Base-by-base conservation (phyloP, 2,113 vertebrate genomes). In the Micromys minutus region DNA sequence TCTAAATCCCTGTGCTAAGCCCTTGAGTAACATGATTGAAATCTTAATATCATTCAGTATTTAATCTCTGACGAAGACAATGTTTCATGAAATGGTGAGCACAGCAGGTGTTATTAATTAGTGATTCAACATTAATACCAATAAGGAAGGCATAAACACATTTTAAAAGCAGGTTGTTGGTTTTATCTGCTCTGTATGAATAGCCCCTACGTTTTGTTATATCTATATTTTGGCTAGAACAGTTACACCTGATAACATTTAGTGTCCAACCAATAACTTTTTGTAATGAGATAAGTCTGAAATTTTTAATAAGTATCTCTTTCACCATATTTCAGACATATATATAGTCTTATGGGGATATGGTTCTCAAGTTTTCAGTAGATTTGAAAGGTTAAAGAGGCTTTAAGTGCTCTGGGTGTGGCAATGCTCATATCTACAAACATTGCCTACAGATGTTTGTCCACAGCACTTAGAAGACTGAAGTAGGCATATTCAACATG, bases 21-120 rank as follows among this genome's bases (percentile, higher is more conserved):
- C 19, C 8, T 50, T 69, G 36, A 95, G 84, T n/a, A 75, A 71
- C 1, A 50, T 21, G 31, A 21, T 36, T 79, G 34, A 71, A 7
- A 69, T 12, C 24, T 91, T 74, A 92, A 72, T 63, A 29, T 22
- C n/a, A 87, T 84, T 87, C 1, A 5, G 4, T 65, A 13, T 91
- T 93, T 94, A 52, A 91, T 79, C 95, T 22, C 10, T 84, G 55
- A 13, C 3, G 59, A 22, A 90, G 84, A 94, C 45, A 79, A 85
- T 11, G 36, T 85, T 93, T 55, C 85, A 39, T 19, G 71, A 72
- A 79, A 85, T 34, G 61, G 47, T 91, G 50, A 94, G 76, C 95
- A 80, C 15, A 89, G 21, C 55, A 95, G 86, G 63, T 84, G 55
- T 34, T 90, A 4, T 90, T 93, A 65, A 81, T 93, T 92, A 92